phyloP scores from a whole-genome alignment of 2,888 invertebrate genomes.

The Pollenia griseotomentosa region DNA sequence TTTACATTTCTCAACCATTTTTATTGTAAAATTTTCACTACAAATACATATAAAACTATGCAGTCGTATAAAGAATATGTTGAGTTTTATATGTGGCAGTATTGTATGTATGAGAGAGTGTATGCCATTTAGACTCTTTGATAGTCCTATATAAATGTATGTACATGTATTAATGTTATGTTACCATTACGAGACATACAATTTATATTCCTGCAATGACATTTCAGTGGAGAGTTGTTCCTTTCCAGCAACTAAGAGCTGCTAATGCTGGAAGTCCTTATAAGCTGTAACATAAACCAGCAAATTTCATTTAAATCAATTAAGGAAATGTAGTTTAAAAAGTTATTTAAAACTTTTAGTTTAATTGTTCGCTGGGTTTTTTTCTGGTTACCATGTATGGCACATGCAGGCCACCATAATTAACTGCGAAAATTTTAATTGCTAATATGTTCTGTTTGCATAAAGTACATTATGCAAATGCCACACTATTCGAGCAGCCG shows the following conservation, averaged over 20 bases:
- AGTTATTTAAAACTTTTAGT: too few relatives aligned
- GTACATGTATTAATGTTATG: constrained; percentile 4
- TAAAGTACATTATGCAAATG: constrained; percentile 69
- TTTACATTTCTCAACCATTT: background rate
- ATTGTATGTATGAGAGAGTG: background rate
- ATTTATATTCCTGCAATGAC: background rate
- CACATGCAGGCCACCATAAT: constrained; percentile 79
- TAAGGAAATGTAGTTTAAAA: too few relatives aligned
- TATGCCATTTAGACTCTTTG: constrained; percentile 43
- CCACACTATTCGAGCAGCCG: constrained; percentile 62
- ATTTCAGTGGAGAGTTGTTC: constrained; percentile 1
- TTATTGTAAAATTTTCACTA: background rate
- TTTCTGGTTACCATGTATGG: constrained; percentile 28
- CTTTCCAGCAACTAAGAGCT: constrained; percentile 25
- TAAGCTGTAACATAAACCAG: constrained; percentile 12
- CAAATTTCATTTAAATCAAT: background rate
- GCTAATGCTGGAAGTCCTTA: background rate
- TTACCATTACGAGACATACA: constrained; percentile 15
- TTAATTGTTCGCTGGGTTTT: constrained; percentile 37
- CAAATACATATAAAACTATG: background rate
- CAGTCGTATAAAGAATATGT: background rate
- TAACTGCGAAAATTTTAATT: constrained; percentile 84
- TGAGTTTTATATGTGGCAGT: background rate
- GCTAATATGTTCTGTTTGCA: constrained; percentile 82
- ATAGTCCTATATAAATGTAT: constrained; percentile 14